phyloP scores from a whole-genome alignment of 2,888 invertebrate genomes.

The Agapostemon virescens region DNA sequence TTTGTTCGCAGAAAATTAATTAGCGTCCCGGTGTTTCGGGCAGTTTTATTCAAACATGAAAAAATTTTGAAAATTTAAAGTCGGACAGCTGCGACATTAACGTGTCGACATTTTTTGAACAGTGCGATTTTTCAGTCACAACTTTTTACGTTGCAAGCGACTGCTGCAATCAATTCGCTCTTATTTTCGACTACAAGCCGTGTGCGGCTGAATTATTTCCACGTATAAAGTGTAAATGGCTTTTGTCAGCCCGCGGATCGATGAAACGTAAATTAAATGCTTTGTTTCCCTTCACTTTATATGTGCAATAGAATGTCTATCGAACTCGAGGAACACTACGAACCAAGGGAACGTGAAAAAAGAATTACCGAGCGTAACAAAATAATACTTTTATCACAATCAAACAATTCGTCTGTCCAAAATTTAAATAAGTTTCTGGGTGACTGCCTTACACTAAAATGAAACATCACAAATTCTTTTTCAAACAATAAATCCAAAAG shows the following conservation, averaged over 20 bases:
- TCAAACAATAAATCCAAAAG: not conserved
- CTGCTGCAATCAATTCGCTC: conserved; percentile 2
- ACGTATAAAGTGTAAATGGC: not conserved
- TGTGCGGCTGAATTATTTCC: not conserved
- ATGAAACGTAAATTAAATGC: not conserved
- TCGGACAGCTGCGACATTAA: not conserved
- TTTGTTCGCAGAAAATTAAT: conserved; percentile 27
- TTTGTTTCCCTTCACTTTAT: not conserved
- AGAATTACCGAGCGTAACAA: not conserved
- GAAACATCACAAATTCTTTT: no score
- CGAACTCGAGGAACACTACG: not conserved
- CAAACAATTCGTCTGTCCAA: not conserved
- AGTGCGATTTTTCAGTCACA: conserved; percentile 5
- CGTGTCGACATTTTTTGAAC: conserved; percentile 13
- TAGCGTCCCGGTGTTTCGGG: conserved; percentile 14
- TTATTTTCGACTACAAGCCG: not conserved
- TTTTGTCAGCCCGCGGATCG: not conserved
- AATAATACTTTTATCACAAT: not conserved
- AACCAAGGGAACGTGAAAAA: not conserved
- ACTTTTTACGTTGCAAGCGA: not conserved
- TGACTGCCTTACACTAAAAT: no score
- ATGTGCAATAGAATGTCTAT: not conserved
- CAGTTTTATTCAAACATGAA: not conserved
- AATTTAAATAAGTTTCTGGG: not conserved
- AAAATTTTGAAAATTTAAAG: not conserved